Base-by-base conservation (phyloP, 2,113 vertebrate genomes). In the Mobula birostris region DNA sequence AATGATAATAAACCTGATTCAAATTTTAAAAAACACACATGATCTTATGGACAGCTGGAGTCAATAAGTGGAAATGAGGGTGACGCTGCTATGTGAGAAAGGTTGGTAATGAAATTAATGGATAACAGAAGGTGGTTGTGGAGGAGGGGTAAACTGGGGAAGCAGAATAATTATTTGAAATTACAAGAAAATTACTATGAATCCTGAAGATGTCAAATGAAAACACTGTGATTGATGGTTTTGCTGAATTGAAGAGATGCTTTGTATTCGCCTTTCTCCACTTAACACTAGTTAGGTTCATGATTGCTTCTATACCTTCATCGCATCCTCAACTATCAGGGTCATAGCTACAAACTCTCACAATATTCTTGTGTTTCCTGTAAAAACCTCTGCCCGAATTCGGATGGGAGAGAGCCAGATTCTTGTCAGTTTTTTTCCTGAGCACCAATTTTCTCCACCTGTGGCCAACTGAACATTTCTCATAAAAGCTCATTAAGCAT, bases 401-500 rank as follows among this genome's bases (percentile, higher is more conserved):
- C 5, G 6, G 85, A 5, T 32, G 29, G 36, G 19, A 70, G 24
- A 48, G 36, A 74, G 91, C 36, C 68, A 93, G 90, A 74, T 2
- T 74, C 21, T 70, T 74, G 91, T 70, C 70, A 93, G 40, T 19
- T n/a, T 93, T 48, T 27, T 48, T 48, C 48, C 40, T 19, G 40
- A 93, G 32, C 21, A 29, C 17, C 21, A 40, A 40, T 74, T 74
- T 93, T 56, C 91, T 93, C 91, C 91, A 40, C 11, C 36, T 93
- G 36, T 48, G 91, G 40, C 15, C 70, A 74, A 27, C 21, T 48
- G 40, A 48, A 93, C 74, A 93, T 29, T 72, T 74, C 32, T 76
- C 68, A 93, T 93, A 76, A 93, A 93, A 74, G 5, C 40, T 56
- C 91, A 93, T 92, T 21, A 40, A 72, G 66, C 90, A 92, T 93